These are phyloP conservation scores for Chromis chromis DNA, from an alignment of 2,797 vertebrate species.

Conservation along the genomic window DNA sequence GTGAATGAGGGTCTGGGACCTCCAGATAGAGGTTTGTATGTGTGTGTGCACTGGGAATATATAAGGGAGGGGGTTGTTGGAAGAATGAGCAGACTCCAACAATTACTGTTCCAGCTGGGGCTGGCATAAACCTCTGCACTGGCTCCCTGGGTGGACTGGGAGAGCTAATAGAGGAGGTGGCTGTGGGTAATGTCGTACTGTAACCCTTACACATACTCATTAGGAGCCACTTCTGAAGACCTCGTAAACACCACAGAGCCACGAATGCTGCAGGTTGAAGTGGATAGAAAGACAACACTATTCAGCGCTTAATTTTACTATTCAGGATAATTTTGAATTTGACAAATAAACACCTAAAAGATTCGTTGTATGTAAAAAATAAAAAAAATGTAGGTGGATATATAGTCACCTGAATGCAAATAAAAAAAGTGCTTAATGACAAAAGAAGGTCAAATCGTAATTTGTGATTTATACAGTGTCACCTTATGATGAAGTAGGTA, in stretches of 20 bases:
- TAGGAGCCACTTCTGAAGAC: slow-evolving; percentile 81
- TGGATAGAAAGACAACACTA: slow-evolving; percentile 38
- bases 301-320: slow-evolving; percentile 37
- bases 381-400: slow-evolving; percentile 1
- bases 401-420: not conserved
- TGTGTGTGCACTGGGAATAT: slow-evolving; percentile 16
- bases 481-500: not conserved
- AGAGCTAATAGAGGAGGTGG: slow-evolving; percentile 69
- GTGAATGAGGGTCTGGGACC: slow-evolving; percentile 46
- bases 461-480: not conserved
- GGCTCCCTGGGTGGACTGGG: slow-evolving; percentile 72
- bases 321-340: slow-evolving; percentile 26
- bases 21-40: slow-evolving; percentile 39
- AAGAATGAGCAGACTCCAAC: slow-evolving; percentile 72
- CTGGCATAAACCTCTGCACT: slow-evolving; percentile 81
- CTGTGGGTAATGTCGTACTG: slow-evolving; percentile 79
- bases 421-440: not conserved
- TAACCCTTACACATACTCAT: slow-evolving; percentile 82
- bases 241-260: slow-evolving; percentile 84
- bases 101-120: slow-evolving; percentile 82
- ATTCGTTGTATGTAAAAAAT: slow-evolving; percentile 10
- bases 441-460: not conserved
- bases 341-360: slow-evolving; percentile 24
- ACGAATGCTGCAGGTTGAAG: slow-evolving; percentile 58
- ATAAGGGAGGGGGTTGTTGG: slow-evolving; percentile 28